Percentiles rank a stretch among this genome's conserved stretches.
These are phyloP conservation scores for Cylindroiulus punctatus DNA, from an alignment of 2,888 invertebrate genomes.

Conservation along the genomic window DNA sequence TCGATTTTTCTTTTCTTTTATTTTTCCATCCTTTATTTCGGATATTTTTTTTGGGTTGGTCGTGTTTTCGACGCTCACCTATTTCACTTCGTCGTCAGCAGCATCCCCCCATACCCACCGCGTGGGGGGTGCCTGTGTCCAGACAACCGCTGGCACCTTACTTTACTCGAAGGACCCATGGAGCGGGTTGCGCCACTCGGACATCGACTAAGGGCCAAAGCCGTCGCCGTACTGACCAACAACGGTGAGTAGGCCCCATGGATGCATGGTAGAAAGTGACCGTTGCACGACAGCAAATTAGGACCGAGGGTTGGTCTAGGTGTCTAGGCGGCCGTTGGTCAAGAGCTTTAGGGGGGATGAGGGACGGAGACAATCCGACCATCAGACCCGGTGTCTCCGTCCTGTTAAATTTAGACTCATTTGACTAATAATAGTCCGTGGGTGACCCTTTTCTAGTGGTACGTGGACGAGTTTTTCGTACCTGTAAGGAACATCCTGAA, in stretches of 20 bases:
- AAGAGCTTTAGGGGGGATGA: too few relatives aligned
- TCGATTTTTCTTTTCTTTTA: neutral
- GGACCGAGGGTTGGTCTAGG: neutral
- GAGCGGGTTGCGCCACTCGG: neutral
- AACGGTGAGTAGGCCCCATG: neutral
- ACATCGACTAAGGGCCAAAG: slow-evolving; percentile 2
- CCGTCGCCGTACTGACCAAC: slow-evolving; percentile 38
- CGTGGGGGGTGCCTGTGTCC: neutral
- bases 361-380: neutral
- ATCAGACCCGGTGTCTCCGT: neutral
- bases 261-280: neutral
- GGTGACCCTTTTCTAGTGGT: neutral
- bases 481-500: neutral
- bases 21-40: neutral
- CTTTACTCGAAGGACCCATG: neutral
- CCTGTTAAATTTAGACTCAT: neutral
- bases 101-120: neutral
- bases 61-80: neutral
- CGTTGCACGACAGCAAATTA: neutral
- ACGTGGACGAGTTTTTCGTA: neutral
- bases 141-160: neutral
- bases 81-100: too few relatives aligned
- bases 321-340: too few relatives aligned
- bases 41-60: too few relatives aligned
- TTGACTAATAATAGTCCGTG: neutral